Conservation (phyloP, 92 coral and sea anemone species). For the Phenganax stokvisi region DNA sequence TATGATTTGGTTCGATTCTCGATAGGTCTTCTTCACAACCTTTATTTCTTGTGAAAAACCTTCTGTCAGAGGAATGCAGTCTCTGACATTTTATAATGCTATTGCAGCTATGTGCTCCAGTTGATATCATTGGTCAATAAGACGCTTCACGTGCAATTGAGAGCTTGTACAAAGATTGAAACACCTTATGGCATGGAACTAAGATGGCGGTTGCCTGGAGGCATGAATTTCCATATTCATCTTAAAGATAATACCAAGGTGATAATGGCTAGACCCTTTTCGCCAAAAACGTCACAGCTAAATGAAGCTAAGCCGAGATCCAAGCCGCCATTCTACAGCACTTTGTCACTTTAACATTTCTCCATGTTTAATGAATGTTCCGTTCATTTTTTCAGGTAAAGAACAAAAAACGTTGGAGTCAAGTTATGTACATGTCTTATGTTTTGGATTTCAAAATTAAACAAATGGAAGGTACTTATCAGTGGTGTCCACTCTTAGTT, state of each 20-base stretch:
- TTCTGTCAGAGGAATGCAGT: no score
- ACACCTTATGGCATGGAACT: constrained; percentile 94
- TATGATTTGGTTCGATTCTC: no score
- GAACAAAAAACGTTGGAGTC: constrained; percentile 98
- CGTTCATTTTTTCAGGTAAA: constrained; percentile 55
- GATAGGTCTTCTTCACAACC: no score
- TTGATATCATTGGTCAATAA: constrained; percentile 69
- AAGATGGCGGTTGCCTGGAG: constrained; percentile 91
- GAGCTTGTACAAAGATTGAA: constrained; percentile 59
- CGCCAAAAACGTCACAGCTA: background rate
- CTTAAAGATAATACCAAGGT: constrained; percentile 87
- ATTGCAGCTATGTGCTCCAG: constrained; percentile 62
- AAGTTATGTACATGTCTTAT: constrained; percentile 95
- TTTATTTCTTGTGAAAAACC: no score
- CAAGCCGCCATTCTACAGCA: no score
- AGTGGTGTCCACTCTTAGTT: background rate
- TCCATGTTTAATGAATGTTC: background rate
- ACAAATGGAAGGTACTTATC: constrained; percentile 46
- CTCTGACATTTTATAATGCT: background rate
- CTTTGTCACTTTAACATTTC: no score
- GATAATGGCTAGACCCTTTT: background rate
- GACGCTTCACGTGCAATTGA: constrained; percentile 64
- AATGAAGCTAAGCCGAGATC: no score
- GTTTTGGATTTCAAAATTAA: constrained; percentile 71
- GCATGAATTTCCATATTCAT: constrained; percentile 85